phyloP scores from a whole-genome alignment of 1,140 invertebrate species.

The Ylistrum balloti region DNA sequence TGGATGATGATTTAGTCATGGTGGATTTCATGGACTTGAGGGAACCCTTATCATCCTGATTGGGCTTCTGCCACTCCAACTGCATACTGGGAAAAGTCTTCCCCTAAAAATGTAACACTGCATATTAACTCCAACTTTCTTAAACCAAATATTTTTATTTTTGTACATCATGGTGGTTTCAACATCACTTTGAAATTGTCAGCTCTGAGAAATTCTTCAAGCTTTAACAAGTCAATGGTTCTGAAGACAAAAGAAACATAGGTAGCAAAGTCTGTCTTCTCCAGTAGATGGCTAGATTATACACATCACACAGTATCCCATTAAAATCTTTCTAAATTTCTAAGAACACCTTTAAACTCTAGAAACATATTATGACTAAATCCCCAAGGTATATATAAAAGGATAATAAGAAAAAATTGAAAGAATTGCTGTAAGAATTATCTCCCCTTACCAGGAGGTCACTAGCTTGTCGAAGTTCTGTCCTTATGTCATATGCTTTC shows the following conservation, averaged over 20 bases:
- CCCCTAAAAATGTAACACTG: slow-evolving; percentile 65
- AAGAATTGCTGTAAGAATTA: too few relatives aligned
- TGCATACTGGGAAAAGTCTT: slow-evolving; percentile 70
- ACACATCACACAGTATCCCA: too few relatives aligned
- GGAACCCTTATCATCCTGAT: slow-evolving; percentile 45
- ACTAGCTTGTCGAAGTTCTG: slow-evolving; percentile 69
- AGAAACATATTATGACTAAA: too few relatives aligned
- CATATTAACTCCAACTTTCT: slow-evolving; percentile 20
- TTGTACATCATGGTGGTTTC: not conserved
- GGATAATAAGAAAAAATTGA: too few relatives aligned
- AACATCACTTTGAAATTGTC: not conserved
- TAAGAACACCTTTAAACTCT: too few relatives aligned
- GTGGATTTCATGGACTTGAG: not conserved
- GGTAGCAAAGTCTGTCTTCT: too few relatives aligned
- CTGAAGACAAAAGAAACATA: too few relatives aligned
- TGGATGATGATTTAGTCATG: not conserved
- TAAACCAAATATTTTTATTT: not conserved
- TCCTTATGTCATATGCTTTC: slow-evolving; percentile 74
- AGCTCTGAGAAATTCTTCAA: not conserved
- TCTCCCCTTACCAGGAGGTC: slow-evolving; percentile 74
- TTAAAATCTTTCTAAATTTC: too few relatives aligned
- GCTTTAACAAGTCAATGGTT: too few relatives aligned
- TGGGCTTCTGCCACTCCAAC: slow-evolving; percentile 63
- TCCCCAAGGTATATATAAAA: too few relatives aligned
- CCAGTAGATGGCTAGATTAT: too few relatives aligned